Conservation (phyloP, 2,113 vertebrate species). For the Rallus limicola region DNA sequence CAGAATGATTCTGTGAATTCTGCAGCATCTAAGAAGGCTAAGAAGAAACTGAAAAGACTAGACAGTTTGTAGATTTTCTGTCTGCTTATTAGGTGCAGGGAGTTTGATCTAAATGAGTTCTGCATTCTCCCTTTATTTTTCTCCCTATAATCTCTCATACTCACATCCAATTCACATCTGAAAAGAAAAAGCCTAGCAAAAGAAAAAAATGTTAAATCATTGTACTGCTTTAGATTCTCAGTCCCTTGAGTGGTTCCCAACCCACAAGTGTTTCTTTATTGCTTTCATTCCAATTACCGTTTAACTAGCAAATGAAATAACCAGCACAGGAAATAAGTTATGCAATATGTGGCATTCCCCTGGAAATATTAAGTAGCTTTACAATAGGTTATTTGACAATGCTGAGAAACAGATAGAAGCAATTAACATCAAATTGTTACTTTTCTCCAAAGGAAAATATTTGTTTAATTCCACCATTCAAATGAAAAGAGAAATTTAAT, state of each 20-base stretch:
- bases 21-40: not conserved
- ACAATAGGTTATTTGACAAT: conserved; percentile 36
- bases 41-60: not conserved
- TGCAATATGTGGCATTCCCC: conserved; percentile 17
- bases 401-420: conserved; percentile 30
- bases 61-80: not conserved
- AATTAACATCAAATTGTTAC: conserved; percentile 67
- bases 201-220: conserved; percentile 48
- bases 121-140: not conserved
- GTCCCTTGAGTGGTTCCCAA: conserved; percentile 33
- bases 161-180: not conserved
- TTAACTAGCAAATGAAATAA: conserved; percentile 57
- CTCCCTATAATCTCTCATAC: conserved; percentile 25
- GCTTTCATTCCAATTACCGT: conserved; percentile 52
- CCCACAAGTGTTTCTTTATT: conserved; percentile 35
- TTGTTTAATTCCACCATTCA: conserved; percentile 58
- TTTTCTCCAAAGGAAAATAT: conserved; percentile 64
- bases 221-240: conserved; percentile 47
- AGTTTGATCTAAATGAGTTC: conserved; percentile 42
- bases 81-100: conserved; percentile 11
- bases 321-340: conserved; percentile 45
- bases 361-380: conserved; percentile 40
- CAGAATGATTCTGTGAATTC: not conserved
- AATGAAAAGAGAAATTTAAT: conserved; percentile 63
- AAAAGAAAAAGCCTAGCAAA: conserved; percentile 53